phyloP scores from a whole-genome alignment of 35 echinoderm and acorn worm genomes.

The Diadema setosum region DNA sequence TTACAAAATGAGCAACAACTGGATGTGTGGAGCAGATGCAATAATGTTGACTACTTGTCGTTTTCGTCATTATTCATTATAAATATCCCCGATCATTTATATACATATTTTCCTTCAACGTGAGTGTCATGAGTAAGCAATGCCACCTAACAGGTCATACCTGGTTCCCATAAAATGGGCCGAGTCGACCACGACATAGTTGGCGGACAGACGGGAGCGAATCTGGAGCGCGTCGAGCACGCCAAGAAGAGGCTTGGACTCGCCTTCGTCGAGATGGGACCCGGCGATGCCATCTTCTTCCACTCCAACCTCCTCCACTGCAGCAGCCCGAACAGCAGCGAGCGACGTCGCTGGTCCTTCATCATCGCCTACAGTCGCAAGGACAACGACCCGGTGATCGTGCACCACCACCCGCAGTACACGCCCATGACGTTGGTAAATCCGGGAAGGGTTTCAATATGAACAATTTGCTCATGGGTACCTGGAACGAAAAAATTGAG shows the following conservation, averaged over 20 bases:
- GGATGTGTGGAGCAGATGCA: too few species aligned
- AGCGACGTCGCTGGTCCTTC: constrained; percentile 40
- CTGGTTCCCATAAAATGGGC: constrained; percentile 53
- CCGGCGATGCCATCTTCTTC: constrained; percentile 49
- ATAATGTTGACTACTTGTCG: too few species aligned
- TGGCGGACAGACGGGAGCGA: constrained; percentile 47
- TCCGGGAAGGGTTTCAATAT: too few species aligned
- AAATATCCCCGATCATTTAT: too few species aligned
- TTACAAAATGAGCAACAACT: too few species aligned
- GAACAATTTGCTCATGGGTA: too few species aligned
- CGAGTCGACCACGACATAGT: constrained; percentile 30
- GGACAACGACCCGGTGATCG: constrained; percentile 33
- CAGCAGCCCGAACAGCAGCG: constrained; percentile 33
- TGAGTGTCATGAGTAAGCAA: too few species aligned
- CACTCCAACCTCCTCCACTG: constrained; percentile 39
- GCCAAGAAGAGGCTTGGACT: constrained; percentile 8
- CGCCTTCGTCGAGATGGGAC: constrained; percentile 19
- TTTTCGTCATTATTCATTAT: too few species aligned
- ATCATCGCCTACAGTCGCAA: constrained; percentile 48
- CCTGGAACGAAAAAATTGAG: too few species aligned
- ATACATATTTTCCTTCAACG: too few species aligned
- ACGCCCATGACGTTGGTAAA: constrained; percentile 40
- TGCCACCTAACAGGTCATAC: constrained; percentile 5
- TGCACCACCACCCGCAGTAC: constrained; percentile 33
- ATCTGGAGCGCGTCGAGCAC: constrained; percentile 43